Percentiles rank a stretch among this genome's conserved stretches.
phyloP scores from a whole-genome alignment of 2,797 vertebrate species.

The Argentina silus region DNA sequence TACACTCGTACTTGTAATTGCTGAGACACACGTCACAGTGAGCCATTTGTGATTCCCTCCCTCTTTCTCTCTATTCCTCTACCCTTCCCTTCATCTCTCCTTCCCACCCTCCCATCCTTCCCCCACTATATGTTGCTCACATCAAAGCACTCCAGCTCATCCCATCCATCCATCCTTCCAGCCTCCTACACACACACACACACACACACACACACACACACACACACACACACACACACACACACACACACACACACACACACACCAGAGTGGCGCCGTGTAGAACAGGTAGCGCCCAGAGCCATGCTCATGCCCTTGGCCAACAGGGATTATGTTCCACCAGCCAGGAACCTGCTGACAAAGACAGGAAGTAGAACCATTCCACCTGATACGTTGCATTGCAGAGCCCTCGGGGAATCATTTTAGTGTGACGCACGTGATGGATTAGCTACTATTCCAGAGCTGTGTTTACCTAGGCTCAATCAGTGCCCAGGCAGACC shows the following conservation, averaged over 20 bases:
- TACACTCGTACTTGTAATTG: background rate
- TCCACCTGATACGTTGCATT: conserved; percentile 64
- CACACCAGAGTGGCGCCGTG: conserved; percentile 56
- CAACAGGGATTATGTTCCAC: conserved; percentile 49
- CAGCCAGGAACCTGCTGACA: conserved; percentile 71
- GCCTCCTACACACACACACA: conserved; percentile 30
- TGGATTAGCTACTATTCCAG: conserved; percentile 65
- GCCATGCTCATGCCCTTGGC: conserved; percentile 35
- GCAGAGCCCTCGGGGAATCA: conserved; percentile 38
- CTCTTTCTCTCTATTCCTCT: background rate
- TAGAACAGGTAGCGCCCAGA: conserved; percentile 54
- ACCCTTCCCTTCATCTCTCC: background rate
- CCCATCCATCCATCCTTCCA: conserved; percentile 25
- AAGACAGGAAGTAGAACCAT: conserved; percentile 74
- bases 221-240: conserved; percentile 18
- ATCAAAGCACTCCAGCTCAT: conserved; percentile 10
- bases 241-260: conserved; percentile 25
- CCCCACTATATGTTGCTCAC: conserved; percentile 15
- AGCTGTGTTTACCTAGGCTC: conserved; percentile 60
- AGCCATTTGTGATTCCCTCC: background rate
- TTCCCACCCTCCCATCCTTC: background rate
- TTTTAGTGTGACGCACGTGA: conserved; percentile 56
- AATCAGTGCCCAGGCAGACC: conserved; percentile 33
- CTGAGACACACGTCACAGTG: background rate
- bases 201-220: conserved; percentile 15